Percentiles rank a stretch among this genome's conserved stretches.
Conservation (phyloP, 2,113 vertebrate genomes). For the Salvelinus sp. region DNA sequence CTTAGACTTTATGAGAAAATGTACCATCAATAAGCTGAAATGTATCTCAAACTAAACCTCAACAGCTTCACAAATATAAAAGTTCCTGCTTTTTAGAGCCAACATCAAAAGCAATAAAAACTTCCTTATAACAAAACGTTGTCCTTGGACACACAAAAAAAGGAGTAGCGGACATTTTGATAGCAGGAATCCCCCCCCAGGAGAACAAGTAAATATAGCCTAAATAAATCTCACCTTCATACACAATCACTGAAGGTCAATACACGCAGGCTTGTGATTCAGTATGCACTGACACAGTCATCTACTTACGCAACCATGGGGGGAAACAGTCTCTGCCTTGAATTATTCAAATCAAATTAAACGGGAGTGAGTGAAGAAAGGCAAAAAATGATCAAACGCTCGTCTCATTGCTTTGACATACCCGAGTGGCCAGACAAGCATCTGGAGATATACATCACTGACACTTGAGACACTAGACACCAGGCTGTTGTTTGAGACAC, state of each 20-base stretch:
- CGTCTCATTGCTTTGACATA: not conserved
- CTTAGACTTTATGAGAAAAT: too few relatives aligned
- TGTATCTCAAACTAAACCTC: too few relatives aligned
- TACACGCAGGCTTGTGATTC: constrained; percentile 15
- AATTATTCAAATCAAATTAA: constrained; percentile 28
- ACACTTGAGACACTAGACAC: not conserved
- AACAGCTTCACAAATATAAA: not conserved
- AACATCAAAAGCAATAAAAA: not conserved
- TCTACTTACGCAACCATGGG: constrained; percentile 20
- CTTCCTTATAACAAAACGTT: not conserved
- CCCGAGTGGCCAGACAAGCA: not conserved
- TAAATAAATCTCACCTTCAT: constrained; percentile 22
- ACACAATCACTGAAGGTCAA: constrained; percentile 12
- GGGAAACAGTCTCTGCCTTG: constrained; percentile 13
- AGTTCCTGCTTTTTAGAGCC: not conserved
- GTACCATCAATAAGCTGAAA: too few relatives aligned
- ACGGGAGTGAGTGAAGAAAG: constrained; percentile 13
- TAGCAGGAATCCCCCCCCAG: not conserved
- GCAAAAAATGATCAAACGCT: not conserved
- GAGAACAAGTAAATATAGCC: constrained; percentile 16
- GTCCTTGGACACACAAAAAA: not conserved
- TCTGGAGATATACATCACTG: not conserved
- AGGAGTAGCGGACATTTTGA: not conserved
- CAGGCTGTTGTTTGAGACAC: too few relatives aligned
- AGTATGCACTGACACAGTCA: constrained; percentile 10